phyloP scores from a whole-genome alignment of 2,113 vertebrate genomes.

The Xyrauchen texanus region DNA sequence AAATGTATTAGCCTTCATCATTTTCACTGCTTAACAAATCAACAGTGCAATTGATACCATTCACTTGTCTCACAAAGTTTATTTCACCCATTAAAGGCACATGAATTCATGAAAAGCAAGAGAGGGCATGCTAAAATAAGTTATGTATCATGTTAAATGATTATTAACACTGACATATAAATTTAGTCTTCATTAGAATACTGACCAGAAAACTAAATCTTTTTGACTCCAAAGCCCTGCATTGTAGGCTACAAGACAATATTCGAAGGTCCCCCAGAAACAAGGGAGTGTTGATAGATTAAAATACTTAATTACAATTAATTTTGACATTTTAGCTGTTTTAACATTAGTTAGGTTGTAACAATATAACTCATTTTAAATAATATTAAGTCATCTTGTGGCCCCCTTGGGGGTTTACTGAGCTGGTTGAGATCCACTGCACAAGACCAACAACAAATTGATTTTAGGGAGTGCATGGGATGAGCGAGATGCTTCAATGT shows the following conservation, averaged over 20 bases:
- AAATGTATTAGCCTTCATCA: neutral
- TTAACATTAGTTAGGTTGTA: no score
- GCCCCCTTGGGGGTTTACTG: no score
- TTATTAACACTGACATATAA: neutral
- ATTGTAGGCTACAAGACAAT: no score
- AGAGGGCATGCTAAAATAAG: neutral
- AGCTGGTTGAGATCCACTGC: no score
- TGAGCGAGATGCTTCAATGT: neutral
- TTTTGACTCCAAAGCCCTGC: no score
- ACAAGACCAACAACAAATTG: neutral
- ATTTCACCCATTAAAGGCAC: neutral
- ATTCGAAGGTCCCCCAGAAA: no score
- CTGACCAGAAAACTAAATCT: neutral
- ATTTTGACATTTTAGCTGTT: no score
- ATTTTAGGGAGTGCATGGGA: neutral
- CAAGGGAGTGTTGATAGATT: no score
- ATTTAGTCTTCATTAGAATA: neutral
- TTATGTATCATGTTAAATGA: neutral
- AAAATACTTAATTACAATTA: no score
- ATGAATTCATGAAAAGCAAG: neutral
- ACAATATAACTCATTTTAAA: no score
- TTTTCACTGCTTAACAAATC: neutral
- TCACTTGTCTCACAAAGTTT: neutral
- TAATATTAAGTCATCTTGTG: no score
- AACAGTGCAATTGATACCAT: neutral